Evolutionary conservation across 2,888 invertebrate genomes (phyloP).

Genomic region (Acronicta leporina): DNA sequence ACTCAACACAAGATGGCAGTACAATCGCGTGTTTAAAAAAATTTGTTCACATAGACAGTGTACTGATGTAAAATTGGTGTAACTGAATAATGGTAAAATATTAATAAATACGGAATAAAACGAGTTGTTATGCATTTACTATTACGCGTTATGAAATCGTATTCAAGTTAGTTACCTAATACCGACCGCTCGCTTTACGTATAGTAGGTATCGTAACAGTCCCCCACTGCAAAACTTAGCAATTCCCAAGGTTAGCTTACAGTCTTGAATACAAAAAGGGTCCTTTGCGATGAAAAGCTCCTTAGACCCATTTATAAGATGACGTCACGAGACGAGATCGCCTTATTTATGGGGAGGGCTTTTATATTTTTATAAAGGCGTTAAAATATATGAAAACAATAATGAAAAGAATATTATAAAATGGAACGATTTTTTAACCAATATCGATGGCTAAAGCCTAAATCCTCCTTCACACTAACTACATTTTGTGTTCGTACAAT

Average conservation of each 20-base stretch:
- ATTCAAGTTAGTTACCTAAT: slow-evolving; percentile 55
- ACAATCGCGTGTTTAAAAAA: slow-evolving; percentile 12
- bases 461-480: not conserved
- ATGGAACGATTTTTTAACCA: too few relatives aligned
- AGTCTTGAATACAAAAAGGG: slow-evolving; percentile 53
- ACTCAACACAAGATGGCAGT: slow-evolving; percentile 69
- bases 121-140: slow-evolving; percentile 52
- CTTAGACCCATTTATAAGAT: slow-evolving; percentile 28
- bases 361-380: not conserved
- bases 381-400: not conserved
- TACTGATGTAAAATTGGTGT: slow-evolving; percentile 28
- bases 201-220: slow-evolving; percentile 42
- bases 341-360: slow-evolving; percentile 20
- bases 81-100: slow-evolving; percentile 33
- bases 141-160: slow-evolving; percentile 55
- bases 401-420: not conserved
- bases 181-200: slow-evolving; percentile 34
- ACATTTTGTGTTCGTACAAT: not conserved
- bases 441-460: not conserved
- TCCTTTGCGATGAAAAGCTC: slow-evolving; percentile 47
- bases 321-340: slow-evolving; percentile 25
- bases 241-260: slow-evolving; percentile 51
- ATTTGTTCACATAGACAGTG: too few relatives aligned
- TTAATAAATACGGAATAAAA: slow-evolving; percentile 51
- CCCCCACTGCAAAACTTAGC: slow-evolving; percentile 45